Base-by-base conservation (phyloP, 2,888 invertebrate genomes). In the Drosophila aldrichi region DNA sequence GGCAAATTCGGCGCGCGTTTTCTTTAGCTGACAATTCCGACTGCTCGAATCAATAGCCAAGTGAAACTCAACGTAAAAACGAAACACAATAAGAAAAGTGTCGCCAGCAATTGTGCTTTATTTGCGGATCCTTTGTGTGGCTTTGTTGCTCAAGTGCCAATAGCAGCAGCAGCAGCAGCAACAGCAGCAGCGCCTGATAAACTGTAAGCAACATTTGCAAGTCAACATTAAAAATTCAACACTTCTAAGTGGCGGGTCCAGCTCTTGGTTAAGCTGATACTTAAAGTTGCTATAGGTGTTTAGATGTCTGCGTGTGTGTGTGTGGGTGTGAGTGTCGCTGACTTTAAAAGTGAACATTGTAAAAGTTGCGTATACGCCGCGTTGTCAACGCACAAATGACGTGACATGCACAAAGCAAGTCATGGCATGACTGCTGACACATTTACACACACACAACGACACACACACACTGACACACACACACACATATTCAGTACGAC, bases 141-240 rank as follows among this genome's bases (percentile, higher is more conserved):
- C 52, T 59, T 62, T 70, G 74, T 61, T 43, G 32, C 43, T 48
- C n/a, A 60, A 77, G 66, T 64, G 58, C 46, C 58, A 51, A 7
- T 12, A 51, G 34, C 16, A 36, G 9, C 16, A 46, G 16, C 25
- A 46, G 46, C n/a, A 18, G 48, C 51, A 51, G 55, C 54, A 51
- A n/a, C n/a, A n/a, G 20, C 20, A 22, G 58, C 48, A 63, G 29
- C 44, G 1, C 7, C 41, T 34, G 38, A 16, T 52, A 74, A 70
- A 69, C 62, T 80, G 74, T 60, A 78, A 65, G 72, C 36, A 36
- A 52, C 57, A 63, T 74, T 70, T 67, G 68, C 61, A 76, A 70
- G 51, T 74, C 59, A 52, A 54, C 61, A 82, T 86, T 86, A 90
- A 86, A 83, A 79, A 86, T 87, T 62, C 67, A 90, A 70, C 55